A percentile compares a stretch with the other conserved stretches of the same genome.
Conservation (phyloP, 1,140 invertebrate genomes). For the Agraylea sexmaculata region DNA sequence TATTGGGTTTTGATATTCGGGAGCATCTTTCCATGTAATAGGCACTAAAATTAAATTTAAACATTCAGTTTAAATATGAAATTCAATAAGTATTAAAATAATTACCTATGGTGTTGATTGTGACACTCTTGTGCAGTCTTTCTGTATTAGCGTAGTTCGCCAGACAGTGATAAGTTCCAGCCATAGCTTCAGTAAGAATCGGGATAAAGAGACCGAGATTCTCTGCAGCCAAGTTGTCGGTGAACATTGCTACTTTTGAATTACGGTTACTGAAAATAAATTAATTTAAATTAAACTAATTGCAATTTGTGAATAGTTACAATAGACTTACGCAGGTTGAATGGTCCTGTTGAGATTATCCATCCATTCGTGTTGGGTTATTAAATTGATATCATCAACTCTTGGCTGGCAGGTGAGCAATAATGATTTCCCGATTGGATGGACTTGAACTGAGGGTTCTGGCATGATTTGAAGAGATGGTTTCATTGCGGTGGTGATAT, state of each 20-base stretch:
- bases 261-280: conserved; percentile 14
- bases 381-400: conserved; percentile 45
- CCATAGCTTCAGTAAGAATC: conserved; percentile 59
- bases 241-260: conserved; percentile 45
- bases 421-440: conserved; percentile 53
- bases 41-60: conserved; percentile 44
- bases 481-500: too few species aligned
- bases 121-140: conserved; percentile 49
- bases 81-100: conserved; percentile 11
- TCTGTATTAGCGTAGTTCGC: conserved; percentile 63
- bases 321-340: conserved; percentile 38
- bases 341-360: conserved; percentile 53
- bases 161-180: conserved; percentile 71
- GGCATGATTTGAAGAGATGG: conserved; percentile 55
- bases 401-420: conserved; percentile 58
- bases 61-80: conserved; percentile 5
- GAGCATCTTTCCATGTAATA: conserved; percentile 75
- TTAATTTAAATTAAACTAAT: conserved; percentile 16
- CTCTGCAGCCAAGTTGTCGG: conserved; percentile 47
- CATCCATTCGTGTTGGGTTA: conserved; percentile 58
- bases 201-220: conserved; percentile 61
- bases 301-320: conserved; percentile 10
- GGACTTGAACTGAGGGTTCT: conserved; percentile 47
- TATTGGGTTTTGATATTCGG: conserved; percentile 72
- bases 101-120: conserved; percentile 64